Conservation (phyloP, 2,113 vertebrate genomes). For the Tichodroma muraria region DNA sequence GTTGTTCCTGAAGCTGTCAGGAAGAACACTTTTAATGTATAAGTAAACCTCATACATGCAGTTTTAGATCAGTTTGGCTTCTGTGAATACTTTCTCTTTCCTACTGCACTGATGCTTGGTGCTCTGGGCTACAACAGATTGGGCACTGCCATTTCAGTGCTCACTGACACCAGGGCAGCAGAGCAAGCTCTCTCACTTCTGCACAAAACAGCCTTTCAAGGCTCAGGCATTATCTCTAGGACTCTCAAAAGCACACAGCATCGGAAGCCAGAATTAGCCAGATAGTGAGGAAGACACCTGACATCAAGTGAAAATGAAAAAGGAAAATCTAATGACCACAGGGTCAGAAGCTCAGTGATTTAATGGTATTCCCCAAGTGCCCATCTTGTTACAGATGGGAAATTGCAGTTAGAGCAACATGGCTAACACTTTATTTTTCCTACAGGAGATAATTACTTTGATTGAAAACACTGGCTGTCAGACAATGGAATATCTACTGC, state of each 20-base stretch:
- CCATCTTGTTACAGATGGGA: background rate
- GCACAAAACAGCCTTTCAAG: background rate
- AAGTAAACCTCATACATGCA: background rate
- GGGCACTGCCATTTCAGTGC: background rate
- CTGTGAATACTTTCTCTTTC: background rate
- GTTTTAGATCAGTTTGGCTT: background rate
- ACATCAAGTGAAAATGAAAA: background rate
- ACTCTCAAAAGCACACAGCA: background rate
- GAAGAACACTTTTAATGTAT: background rate
- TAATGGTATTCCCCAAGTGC: background rate
- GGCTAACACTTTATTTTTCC: background rate
- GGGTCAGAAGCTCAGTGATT: background rate
- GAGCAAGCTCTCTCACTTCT: background rate
- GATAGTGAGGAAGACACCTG: background rate
- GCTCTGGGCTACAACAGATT: background rate
- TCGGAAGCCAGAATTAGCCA: background rate
- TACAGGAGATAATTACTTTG: background rate
- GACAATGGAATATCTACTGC: background rate
- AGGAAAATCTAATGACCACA: background rate
- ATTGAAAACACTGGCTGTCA: background rate
- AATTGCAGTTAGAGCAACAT: background rate
- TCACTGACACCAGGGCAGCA: background rate
- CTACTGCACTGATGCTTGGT: background rate
- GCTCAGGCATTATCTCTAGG: background rate
- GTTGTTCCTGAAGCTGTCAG: background rate